Conservation (phyloP, 2,797 vertebrate species). For the Siniperca obscura region DNA sequence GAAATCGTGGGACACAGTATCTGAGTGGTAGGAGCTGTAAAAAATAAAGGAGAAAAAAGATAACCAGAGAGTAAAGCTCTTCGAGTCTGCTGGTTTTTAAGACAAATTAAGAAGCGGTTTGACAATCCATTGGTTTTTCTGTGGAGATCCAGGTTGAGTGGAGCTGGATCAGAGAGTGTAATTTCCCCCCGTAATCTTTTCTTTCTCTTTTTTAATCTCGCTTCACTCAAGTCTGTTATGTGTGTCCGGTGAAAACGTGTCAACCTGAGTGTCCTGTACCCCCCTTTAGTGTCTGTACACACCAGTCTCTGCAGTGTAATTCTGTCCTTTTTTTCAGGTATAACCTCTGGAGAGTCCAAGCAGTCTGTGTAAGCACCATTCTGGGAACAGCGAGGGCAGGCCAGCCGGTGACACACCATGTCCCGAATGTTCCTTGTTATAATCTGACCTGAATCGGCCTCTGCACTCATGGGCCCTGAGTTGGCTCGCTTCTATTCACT, state of each 20-base stretch:
- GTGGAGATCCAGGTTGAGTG: slow-evolving; percentile 40
- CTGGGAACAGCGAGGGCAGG: slow-evolving; percentile 41
- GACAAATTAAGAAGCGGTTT: slow-evolving; percentile 57
- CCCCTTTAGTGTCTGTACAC: slow-evolving; percentile 54
- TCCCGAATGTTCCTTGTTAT: slow-evolving; percentile 39
- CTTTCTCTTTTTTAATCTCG: slow-evolving; percentile 27
- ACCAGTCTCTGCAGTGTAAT: slow-evolving; percentile 40
- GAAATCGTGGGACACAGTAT: slow-evolving; percentile 66
- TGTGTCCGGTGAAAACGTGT: slow-evolving; percentile 58
- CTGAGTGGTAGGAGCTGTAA: slow-evolving; percentile 61
- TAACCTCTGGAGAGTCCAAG: slow-evolving; percentile 54
- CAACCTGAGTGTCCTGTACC: slow-evolving; percentile 66
- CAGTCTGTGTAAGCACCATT: slow-evolving; percentile 63
- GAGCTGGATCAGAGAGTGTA: slow-evolving; percentile 38
- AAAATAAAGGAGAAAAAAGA: slow-evolving; percentile 57
- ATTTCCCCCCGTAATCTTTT: slow-evolving; percentile 16
- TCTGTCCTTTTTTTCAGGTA: slow-evolving; percentile 34
- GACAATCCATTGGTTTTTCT: slow-evolving; percentile 45
- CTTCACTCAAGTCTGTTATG: slow-evolving; percentile 27
- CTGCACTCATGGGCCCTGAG: slow-evolving; percentile 73
- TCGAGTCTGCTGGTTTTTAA: slow-evolving; percentile 71
- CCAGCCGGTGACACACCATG: slow-evolving; percentile 44
- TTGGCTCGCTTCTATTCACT: slow-evolving; percentile 55
- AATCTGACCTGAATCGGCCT: slow-evolving; percentile 62
- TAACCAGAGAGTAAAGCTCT: slow-evolving; percentile 70